Base-by-base conservation (phyloP, 2,797 vertebrate species). In the Darevskia mixta region DNA sequence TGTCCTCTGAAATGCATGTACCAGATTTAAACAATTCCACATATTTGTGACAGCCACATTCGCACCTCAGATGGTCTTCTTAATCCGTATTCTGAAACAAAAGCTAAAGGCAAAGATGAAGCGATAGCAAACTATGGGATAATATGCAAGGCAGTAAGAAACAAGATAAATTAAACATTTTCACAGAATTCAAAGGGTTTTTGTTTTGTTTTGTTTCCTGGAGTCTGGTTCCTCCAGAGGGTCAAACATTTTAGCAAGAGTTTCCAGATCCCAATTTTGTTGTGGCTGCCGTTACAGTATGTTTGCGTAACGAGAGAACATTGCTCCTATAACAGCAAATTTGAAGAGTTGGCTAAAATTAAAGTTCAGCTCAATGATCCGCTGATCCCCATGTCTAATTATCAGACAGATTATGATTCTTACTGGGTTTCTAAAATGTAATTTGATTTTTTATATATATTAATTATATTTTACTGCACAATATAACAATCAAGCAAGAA, bases 11-110 rank as follows among this genome's bases (percentile, higher is more conserved):
- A 95, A 93, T 69, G 61, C 8, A 90, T 85, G 73, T 29, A 0
- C 43, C 81, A 92, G 86, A 91, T 94, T 94, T 95, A 91, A 88
- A 83, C 71, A 73, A 82, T 78, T 91, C 71, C 72, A 86, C 86
- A 93, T 92, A 87, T 82, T 87, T 95, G 94, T 90, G 92, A 94
- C 94, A 95, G 86, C 85, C 89, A 89, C 94, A 91, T 92, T 82
- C 89, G 84, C 88, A 93, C 35, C 90, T 92, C 78, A 83, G 85
- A 90, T 41, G 87, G 82, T 75, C 83, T 92, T 85, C 93, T 94
- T 90, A 95, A 94, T 94, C 86, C 86, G 0, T 90, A 67, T 91
- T 93, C 90, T 81, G 71, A 90, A 95, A 88, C 25, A 94, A 90
- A 90, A 87, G 91, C 93, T 92, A 86, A 90, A 85, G 89, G 90